Conservation (phyloP, 2,113 vertebrate genomes). For the Aegithalos caudatus region DNA sequence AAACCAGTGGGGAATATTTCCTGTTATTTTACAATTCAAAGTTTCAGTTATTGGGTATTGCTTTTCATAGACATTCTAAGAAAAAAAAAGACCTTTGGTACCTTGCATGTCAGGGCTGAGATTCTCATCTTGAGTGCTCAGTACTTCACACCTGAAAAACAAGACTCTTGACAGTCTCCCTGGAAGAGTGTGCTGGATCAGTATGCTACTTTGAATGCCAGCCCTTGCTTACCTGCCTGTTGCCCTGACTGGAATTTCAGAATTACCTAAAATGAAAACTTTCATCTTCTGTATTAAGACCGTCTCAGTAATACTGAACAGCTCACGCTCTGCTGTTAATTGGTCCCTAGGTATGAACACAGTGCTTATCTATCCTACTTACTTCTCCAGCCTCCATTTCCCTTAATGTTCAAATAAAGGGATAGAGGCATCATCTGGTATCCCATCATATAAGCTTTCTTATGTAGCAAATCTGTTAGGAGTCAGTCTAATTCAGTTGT, state of each 20-base stretch:
- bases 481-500: not conserved
- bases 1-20: not conserved
- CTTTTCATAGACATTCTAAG: not conserved
- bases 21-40: not conserved
- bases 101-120: not conserved
- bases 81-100: not conserved
- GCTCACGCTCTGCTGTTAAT: not conserved
- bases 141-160: not conserved
- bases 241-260: not conserved
- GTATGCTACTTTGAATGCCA: not conserved
- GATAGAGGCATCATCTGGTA: not conserved
- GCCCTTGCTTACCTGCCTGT: not conserved
- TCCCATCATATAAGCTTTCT: not conserved
- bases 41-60: not conserved
- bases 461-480: not conserved
- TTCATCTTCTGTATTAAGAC: not conserved
- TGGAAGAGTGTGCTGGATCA: not conserved
- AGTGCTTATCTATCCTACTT: not conserved
- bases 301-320: not conserved
- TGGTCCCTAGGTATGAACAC: not conserved
- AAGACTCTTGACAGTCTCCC: not conserved
- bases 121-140: accelerated
- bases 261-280: not conserved
- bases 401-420: not conserved
- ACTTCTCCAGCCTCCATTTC: not conserved